These are phyloP conservation scores for Hafferia zeledoni DNA, from an alignment of 2,797 vertebrate genomes.

Conservation along the genomic window DNA sequence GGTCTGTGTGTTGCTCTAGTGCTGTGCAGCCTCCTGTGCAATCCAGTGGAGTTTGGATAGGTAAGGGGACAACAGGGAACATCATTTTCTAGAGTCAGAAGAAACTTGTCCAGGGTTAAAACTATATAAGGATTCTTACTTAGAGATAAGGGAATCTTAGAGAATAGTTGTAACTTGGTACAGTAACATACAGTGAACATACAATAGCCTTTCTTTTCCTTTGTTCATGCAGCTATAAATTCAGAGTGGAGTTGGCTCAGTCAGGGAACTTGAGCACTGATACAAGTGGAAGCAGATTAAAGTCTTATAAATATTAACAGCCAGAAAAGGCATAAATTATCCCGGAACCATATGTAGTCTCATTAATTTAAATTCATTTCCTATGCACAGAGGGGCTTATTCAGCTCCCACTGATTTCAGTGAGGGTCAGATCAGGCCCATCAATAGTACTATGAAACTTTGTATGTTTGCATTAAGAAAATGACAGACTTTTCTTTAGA, in stretches of 20 bases:
- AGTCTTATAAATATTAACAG: constrained; percentile 47
- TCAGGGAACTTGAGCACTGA: background rate
- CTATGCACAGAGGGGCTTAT: constrained; percentile 31
- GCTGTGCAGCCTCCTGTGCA: background rate
- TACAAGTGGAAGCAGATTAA: constrained; percentile 48
- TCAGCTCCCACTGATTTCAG: constrained; percentile 39
- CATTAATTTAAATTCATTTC: constrained; percentile 63
- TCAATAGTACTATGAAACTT: background rate
- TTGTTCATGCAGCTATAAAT: background rate
- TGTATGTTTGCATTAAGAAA: constrained; percentile 43
- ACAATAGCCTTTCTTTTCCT: background rate
- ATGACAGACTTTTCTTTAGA: constrained; percentile 43
- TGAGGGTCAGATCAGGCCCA: constrained; percentile 31
- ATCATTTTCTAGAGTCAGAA: background rate
- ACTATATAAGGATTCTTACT: background rate
- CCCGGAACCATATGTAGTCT: constrained; percentile 37
- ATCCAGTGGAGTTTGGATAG: background rate
- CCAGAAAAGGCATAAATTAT: constrained; percentile 38
- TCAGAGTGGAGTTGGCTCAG: background rate
- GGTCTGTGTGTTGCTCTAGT: background rate
- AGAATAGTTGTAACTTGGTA: background rate
- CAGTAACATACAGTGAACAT: background rate
- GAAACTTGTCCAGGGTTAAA: background rate
- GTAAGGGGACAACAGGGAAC: background rate
- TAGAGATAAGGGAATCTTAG: background rate